phyloP scores from a whole-genome alignment of 2,888 invertebrate species.

The Oeneis ivallda region DNA sequence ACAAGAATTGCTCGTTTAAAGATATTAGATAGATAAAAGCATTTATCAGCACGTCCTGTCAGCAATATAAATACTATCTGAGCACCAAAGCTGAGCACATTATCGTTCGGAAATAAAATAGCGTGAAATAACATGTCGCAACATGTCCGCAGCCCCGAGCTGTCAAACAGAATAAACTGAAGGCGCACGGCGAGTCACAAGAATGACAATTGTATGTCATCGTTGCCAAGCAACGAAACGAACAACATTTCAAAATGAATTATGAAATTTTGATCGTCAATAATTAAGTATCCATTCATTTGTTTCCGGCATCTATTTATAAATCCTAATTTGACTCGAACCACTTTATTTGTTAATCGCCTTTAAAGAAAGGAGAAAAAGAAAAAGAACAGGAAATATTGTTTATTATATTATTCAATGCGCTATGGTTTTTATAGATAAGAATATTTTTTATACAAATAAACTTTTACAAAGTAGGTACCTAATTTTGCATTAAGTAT shows the following conservation, averaged over 20 bases:
- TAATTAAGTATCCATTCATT: conserved; percentile 23
- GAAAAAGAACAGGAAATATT: no score
- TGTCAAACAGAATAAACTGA: conserved; percentile 50
- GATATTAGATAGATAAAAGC: no score
- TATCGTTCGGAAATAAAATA: conserved; percentile 26
- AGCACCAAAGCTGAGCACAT: no score
- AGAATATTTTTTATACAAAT: no score
- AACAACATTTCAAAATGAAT: conserved; percentile 42
- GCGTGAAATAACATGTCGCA: conserved; percentile 41
- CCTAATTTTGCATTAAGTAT: no score
- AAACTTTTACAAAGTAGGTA: no score
- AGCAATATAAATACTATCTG: conserved; percentile 26
- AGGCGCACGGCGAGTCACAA: conserved; percentile 18
- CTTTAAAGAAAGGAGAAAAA: no score
- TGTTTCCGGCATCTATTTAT: conserved; percentile 21
- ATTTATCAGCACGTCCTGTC: conserved; percentile 21
- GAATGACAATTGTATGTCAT: conserved; percentile 35
- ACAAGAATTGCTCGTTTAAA: no score
- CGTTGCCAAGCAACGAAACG: conserved; percentile 40
- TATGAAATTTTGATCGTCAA: conserved; percentile 25
- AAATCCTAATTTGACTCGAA: background rate
- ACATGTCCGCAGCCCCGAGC: conserved; percentile 45
- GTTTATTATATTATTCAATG: no score
- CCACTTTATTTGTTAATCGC: background rate
- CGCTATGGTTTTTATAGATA: no score